Evolutionary conservation across 2,113 vertebrate species (phyloP).

Genomic region (Daphoenositta chrysoptera): DNA sequence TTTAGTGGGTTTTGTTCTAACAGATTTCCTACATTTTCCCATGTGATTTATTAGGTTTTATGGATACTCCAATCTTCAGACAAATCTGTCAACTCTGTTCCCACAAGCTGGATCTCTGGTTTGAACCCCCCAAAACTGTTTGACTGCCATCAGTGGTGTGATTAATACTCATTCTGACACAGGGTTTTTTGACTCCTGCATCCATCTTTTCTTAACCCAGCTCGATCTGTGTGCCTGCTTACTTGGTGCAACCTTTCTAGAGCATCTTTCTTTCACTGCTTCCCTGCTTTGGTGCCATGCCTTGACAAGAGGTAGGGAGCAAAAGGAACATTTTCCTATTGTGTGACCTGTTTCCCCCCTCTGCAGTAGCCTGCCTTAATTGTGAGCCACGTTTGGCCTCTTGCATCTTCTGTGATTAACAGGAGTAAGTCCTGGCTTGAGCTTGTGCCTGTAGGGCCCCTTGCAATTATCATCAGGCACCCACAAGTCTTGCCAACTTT

Average conservation of each 20-base stretch:
- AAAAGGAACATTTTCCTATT: conserved; percentile 21
- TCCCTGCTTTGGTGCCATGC: conserved; percentile 25
- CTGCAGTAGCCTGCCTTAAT: conserved; percentile 47
- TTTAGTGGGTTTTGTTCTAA: not conserved
- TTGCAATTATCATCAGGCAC: conserved; percentile 74
- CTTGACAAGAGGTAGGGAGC: conserved; percentile 31
- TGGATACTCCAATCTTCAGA: not conserved
- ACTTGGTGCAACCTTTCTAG: not conserved
- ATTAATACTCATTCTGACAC: conserved; percentile 2
- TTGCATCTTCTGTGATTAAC: conserved; percentile 54
- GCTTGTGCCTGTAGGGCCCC: conserved; percentile 59
- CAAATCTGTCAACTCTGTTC: not conserved
- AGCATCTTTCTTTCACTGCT: conserved; percentile 55
- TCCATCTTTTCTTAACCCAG: not conserved
- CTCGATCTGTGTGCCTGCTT: not conserved
- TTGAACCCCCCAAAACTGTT: conserved; percentile 6
- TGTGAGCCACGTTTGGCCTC: conserved; percentile 33
- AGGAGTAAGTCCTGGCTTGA: conserved; percentile 67
- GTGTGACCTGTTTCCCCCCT: conserved; percentile 56
- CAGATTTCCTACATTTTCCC: not conserved
- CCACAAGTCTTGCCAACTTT: conserved; percentile 73
- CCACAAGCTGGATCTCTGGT: conserved; percentile 19
- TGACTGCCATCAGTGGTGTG: not conserved
- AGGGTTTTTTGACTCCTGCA: not conserved
- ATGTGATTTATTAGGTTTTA: not conserved